Evolutionary conservation across 2,797 vertebrate genomes (phyloP).

Genomic region (Numenius phaeopus): DNA sequence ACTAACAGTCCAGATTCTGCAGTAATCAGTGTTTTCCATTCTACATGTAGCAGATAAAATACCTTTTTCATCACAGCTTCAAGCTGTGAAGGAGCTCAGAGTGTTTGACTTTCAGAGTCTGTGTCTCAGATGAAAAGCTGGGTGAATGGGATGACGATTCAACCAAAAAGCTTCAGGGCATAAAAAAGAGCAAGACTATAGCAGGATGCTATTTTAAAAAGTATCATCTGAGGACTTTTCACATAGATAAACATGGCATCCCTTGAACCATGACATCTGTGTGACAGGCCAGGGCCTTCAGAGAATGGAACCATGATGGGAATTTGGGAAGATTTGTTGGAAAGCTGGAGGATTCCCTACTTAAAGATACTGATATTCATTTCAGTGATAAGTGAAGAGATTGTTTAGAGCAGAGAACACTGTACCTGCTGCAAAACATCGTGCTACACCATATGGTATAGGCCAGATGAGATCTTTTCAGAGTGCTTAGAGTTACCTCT

Average conservation of each 20-base stretch:
- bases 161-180: not conserved
- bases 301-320: not conserved
- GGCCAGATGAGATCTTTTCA: not conserved
- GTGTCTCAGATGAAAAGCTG: not conserved
- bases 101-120: not conserved
- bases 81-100: not conserved
- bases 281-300: not conserved
- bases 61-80: not conserved
- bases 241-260: not conserved
- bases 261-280: not conserved
- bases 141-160: not conserved
- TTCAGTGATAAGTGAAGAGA: not conserved
- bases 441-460: not conserved
- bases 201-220: not conserved
- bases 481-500: not conserved
- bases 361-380: not conserved
- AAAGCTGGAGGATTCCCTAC: not conserved
- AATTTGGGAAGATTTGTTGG: not conserved
- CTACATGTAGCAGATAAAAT: not conserved
- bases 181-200: not conserved
- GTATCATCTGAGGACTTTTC: not conserved
- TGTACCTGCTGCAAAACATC: not conserved
- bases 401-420: not conserved
- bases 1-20: not conserved
- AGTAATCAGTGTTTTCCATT: not conserved